Evolutionary conservation across 2,113 vertebrate genomes (phyloP), one percentile per base, ranked within the genome.

Genomic region (Ammodytes marinus): DNA sequence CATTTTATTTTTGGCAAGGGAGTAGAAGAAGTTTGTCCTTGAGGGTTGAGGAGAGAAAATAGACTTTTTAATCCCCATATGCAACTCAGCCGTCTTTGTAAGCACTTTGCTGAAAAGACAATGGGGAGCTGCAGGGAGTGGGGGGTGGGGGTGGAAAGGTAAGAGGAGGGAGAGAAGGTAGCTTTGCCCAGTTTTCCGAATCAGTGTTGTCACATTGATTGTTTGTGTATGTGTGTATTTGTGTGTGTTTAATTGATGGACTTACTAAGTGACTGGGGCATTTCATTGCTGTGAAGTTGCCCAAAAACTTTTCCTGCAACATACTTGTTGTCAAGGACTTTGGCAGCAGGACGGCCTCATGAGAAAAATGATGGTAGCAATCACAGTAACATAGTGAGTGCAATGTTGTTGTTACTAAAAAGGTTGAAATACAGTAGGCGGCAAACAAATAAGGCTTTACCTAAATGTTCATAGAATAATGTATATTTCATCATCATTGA

Each of bases 21-120:
- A 83, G 55, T 70, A 47, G 35, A 77, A 82, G 77, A 86, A 77
- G 85, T 89, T 86, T 83, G 91, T 92, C 90, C 92, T 93, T 94
- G 90, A 89, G 79, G 79, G 46, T 74, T 69, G 69, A 77, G 60
- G 50, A 47, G 76, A 77, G 82, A 83, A 84, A 88, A 88, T 81
- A 79, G 74, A 91, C 79, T 88, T 89, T 89, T 88, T 88, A 91
- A 91, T 92, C 83, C 81, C 60, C 35, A 79, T 72, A 83, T 88
- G 84, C 83, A 86, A 87, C 74, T 86, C 84, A 61, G 84, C 71
- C 1, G 14, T 88, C 89, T 93, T 92, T 92, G 92, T 88, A 91
- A 92, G 90, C 92, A 86, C 79, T 89, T 90, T 90, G 67, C 74
- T 76, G 59, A 79, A 83, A 78, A 86, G 81, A 85, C 83, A 81